Evolutionary conservation across 2,888 invertebrate species (phyloP), one percentile per base, ranked within the genome.

Genomic region (Acanthosepion esculentum): DNA sequence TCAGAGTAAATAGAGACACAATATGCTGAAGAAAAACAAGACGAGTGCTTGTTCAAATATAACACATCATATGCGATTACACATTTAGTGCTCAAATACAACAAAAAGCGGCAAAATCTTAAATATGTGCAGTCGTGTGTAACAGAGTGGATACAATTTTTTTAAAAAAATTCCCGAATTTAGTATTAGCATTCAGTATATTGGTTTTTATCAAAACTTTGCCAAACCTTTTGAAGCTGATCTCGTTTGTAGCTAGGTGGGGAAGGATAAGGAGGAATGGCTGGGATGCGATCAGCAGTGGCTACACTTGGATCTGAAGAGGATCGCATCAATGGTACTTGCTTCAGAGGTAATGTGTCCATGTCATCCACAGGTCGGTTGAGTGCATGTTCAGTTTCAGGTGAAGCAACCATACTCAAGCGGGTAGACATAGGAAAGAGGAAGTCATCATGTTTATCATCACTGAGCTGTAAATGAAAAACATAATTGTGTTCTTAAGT

Each of bases 371-470:
- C 95, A 96, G 97, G 97, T 92, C 95, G 96, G 93, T 95, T 94
- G 15, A 96, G 95, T 95, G 99, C 99, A 97, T 99, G 98, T 98
- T 99, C 99, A 97, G 99, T 99, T 98, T 99, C 99, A 96, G 99
- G 99, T 97, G 99, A 99, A 97, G 99, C 99, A 96, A 99, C 99
- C 98, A 99, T 99, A 97, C 99, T 99, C 33, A 97, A 96, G 96
- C 99, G 98, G 97, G 99, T 98, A 97, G 99, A 98, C 99, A 99
- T 99, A 97, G 99, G 99, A 98, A 99, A 99, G 97, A 99, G 98
- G 98, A 99, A 99, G 98, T 99, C 99, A 98, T 99, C 99, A 97
- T 99, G 99, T 97, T 99, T 98, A 97, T 99, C 99, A 98, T 99
- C 99, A 97, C 99, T 99, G 97, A 99, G 99, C 99, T 99, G 98